Conservation (phyloP, 2,888 invertebrate species). For the Metallyticus violacea region DNA sequence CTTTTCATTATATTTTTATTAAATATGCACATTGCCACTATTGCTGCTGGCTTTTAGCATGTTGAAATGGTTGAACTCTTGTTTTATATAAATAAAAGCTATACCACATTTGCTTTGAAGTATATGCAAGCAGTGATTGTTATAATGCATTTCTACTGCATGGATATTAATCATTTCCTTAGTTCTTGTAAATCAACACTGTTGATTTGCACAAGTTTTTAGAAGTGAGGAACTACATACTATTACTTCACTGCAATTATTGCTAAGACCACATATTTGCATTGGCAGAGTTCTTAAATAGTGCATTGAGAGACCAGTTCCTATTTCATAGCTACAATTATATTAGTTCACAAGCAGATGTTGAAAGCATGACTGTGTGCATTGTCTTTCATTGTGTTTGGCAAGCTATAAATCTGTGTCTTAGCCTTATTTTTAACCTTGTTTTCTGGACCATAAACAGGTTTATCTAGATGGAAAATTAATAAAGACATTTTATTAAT, state of each 20-base stretch:
- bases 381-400: neutral
- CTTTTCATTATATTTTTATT: neutral
- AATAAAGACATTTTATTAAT: neutral
- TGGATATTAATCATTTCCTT: neutral
- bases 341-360: neutral
- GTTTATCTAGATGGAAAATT: neutral
- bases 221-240: neutral
- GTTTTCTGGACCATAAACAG: neutral
- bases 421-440: neutral
- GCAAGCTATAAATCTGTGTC: neutral
- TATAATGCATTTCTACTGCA: neutral
- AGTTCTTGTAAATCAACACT: neutral
- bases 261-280: neutral
- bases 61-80: neutral
- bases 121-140: neutral
- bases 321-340: neutral
- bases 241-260: neutral
- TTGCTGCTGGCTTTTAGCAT: neutral
- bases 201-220: neutral
- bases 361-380: neutral
- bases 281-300: neutral
- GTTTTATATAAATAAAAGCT: neutral
- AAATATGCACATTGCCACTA: neutral
- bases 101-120: neutral
- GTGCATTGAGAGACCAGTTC: neutral